Percentiles rank a stretch among this genome's conserved stretches.
phyloP scores from a whole-genome alignment of 1,140 invertebrate species.

The Acyrthosiphon pisum region DNA sequence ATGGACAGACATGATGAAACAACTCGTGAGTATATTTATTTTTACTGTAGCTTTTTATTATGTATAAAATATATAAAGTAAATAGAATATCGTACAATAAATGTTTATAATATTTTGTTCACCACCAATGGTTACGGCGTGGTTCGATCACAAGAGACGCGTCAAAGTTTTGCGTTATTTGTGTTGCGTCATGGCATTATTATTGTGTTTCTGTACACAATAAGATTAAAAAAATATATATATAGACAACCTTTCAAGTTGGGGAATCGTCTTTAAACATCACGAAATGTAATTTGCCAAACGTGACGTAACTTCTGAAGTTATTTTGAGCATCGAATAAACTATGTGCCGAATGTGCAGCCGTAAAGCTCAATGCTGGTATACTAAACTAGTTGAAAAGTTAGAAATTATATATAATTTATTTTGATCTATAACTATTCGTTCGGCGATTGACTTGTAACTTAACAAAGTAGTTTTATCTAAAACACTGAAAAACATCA shows the following conservation, averaged over 20 bases:
- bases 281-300: background rate
- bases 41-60: background rate
- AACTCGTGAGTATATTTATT: background rate
- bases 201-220: background rate
- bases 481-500: background rate
- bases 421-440: background rate
- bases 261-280: background rate
- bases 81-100: background rate
- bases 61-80: too few relatives aligned
- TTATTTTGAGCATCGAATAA: background rate
- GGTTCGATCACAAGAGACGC: background rate
- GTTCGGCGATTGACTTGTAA: background rate
- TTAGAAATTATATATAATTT: background rate
- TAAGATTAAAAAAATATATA: background rate
- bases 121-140: too few relatives aligned
- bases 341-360: background rate
- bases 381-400: background rate
- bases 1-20: background rate
- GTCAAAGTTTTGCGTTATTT: background rate
- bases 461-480: background rate
- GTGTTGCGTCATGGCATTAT: background rate
- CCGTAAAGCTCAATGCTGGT: background rate
- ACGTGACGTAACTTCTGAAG: constrained; percentile 4
- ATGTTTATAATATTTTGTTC: too few relatives aligned
- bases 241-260: background rate